Evolutionary conservation across 1,140 invertebrate species (phyloP).

Genomic region (Propsilocerus akamusi): DNA sequence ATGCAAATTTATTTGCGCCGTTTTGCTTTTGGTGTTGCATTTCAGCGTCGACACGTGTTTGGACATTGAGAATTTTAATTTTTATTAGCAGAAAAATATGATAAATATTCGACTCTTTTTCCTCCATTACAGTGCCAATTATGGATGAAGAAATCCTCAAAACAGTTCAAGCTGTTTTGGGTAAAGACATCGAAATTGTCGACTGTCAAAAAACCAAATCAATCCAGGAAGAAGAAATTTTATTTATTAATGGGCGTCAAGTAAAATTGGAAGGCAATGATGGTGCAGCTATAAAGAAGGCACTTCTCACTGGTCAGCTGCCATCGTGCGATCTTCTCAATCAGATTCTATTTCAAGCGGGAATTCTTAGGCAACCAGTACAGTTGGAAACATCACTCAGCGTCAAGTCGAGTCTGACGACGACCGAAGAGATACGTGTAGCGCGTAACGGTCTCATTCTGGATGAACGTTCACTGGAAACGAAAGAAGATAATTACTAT

Average conservation of each 20-base stretch:
- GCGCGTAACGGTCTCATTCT: slow-evolving; percentile 45
- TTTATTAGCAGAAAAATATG: not conserved
- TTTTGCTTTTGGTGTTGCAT: not conserved
- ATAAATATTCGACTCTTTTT: not conserved
- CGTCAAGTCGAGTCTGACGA: slow-evolving; percentile 51
- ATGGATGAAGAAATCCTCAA: slow-evolving; percentile 65
- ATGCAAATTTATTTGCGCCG: too few relatives aligned
- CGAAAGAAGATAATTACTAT: slow-evolving; percentile 53
- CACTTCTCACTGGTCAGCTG: slow-evolving; percentile 47
- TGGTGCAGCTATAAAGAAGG: slow-evolving; percentile 46
- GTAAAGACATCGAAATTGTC: slow-evolving; percentile 51
- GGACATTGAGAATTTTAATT: not conserved
- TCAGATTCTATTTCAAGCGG: slow-evolving; percentile 45
- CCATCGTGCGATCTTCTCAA: slow-evolving; percentile 54
- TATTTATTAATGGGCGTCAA: slow-evolving; percentile 53
- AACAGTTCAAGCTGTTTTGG: slow-evolving; percentile 56
- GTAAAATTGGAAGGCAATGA: slow-evolving; percentile 48
- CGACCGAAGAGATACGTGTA: slow-evolving; percentile 53
- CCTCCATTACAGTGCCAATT: slow-evolving; percentile 4
- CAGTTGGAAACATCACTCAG: slow-evolving; percentile 51
- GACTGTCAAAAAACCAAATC: slow-evolving; percentile 57
- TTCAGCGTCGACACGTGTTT: not conserved
- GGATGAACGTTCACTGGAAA: slow-evolving; percentile 50
- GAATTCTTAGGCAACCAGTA: slow-evolving; percentile 46
- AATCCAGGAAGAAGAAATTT: slow-evolving; percentile 50